These are phyloP conservation scores for Venusia cambrica DNA, from an alignment of 2,888 invertebrate species.

Conservation along the genomic window DNA sequence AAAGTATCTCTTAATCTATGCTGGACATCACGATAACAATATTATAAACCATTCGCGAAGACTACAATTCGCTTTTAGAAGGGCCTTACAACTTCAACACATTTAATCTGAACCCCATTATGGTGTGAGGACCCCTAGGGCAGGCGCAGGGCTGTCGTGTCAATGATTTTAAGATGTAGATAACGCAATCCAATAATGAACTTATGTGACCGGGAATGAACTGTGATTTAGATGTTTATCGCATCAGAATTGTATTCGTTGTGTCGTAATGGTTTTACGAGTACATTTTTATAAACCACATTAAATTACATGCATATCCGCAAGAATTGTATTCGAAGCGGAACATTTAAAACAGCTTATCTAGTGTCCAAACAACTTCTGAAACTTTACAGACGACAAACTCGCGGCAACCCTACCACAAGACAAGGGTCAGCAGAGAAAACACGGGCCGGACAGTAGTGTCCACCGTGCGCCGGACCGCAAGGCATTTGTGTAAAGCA, in stretches of 20 bases:
- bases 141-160: slow-evolving; percentile 36
- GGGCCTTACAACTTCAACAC: slow-evolving; percentile 64
- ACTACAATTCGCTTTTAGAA: slow-evolving; percentile 75
- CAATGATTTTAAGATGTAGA: slow-evolving; percentile 41
- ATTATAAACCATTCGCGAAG: slow-evolving; percentile 68
- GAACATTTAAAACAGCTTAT: slow-evolving; percentile 20
- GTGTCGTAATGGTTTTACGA: too few relatives aligned
- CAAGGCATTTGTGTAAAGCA: slow-evolving; percentile 68
- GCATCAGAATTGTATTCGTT: slow-evolving; percentile 12
- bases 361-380: slow-evolving; percentile 22
- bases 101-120: slow-evolving; percentile 68
- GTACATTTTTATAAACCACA: too few relatives aligned
- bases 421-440: slow-evolving; percentile 44
- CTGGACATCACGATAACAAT: slow-evolving; percentile 67
- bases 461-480: slow-evolving; percentile 40
- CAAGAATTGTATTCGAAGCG: slow-evolving; percentile 16
- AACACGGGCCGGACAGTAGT: slow-evolving; percentile 43
- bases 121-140: slow-evolving; percentile 45
- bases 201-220: slow-evolving; percentile 32
- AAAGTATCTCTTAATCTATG: slow-evolving; percentile 68
- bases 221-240: slow-evolving; percentile 26
- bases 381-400: slow-evolving; percentile 32
- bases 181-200: slow-evolving; percentile 36
- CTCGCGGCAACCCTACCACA: slow-evolving; percentile 32
- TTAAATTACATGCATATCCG: background rate